phyloP scores from a whole-genome alignment of 2,888 invertebrate species.

The Andrena hattorfiana region DNA sequence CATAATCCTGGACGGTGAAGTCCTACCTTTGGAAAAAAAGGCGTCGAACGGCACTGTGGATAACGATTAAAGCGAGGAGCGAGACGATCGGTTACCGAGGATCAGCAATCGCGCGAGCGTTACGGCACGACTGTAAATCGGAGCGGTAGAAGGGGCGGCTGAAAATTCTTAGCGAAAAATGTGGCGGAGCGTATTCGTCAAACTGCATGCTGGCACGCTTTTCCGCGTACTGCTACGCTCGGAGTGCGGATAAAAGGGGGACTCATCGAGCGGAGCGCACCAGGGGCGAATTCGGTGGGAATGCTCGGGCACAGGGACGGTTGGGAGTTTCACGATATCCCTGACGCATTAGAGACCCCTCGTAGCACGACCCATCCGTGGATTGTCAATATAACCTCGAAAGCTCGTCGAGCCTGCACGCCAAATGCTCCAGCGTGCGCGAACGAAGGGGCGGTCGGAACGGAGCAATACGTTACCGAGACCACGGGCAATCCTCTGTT shows the following conservation, averaged over 20 bases:
- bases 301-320: slow-evolving; percentile 10
- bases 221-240: not conserved
- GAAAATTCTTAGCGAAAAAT: slow-evolving; percentile 60
- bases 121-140: slow-evolving; percentile 34
- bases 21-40: not conserved
- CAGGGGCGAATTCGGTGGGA: not conserved
- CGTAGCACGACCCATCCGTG: slow-evolving; percentile 45
- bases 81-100: slow-evolving; percentile 13
- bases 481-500: slow-evolving; percentile 2
- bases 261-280: not conserved
- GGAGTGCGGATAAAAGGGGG: not conserved
- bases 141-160: slow-evolving; percentile 19
- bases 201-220: slow-evolving; percentile 39
- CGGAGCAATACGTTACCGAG: slow-evolving; percentile 12
- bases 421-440: slow-evolving; percentile 20
- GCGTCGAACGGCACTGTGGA: not conserved
- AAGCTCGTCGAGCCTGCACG: slow-evolving; percentile 25
- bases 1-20: not conserved
- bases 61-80: not conserved
- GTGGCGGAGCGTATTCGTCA: slow-evolving; percentile 53
- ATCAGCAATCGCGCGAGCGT: slow-evolving; percentile 28
- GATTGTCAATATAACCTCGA: slow-evolving; percentile 75
- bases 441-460: not conserved
- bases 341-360: slow-evolving; percentile 49
- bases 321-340: slow-evolving; percentile 35